Evolutionary conservation across 2,113 vertebrate species (phyloP), one percentile per base, ranked within the genome.

Genomic region (Dermatemys mawii): DNA sequence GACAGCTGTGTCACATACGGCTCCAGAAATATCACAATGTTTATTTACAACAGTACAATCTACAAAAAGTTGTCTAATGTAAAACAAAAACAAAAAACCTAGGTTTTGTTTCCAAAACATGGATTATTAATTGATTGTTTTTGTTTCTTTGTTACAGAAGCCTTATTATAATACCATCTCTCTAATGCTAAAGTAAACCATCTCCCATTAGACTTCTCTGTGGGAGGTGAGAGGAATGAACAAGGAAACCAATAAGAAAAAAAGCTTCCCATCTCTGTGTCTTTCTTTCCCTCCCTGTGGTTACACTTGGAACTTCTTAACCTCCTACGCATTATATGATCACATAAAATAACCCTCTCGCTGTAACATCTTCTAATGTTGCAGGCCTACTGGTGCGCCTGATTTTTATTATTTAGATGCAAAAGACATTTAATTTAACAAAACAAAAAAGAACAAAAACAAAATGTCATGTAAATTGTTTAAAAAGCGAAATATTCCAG

Each of bases 291-390:
- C 86, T 94, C 93, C 91, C 46, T 55, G 51, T 82, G 67, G 81
- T 87, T 90, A 38, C 94, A 67, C 88, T 78, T 49, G 84, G 87
- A 94, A 92, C 91, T 96, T 93, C 35, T 93, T 93, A 95, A 93
- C 90, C 90, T 95, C 94, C 78, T 50, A 2, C 80, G 81, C 91
- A 94, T 96, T 94, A 94, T 89, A 67, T 0, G n/a, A 82, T 84
- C 87, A 60, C 85, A 89, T 94, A 96, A 97, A 97, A 51, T 63
- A 96, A 81, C 84, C 83, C 78, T 88, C 90, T 75, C 41, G 46
- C 73, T 89, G 73, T 94, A 89, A 94, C 91, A 93, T 85, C 91
- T 96, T 70, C 49, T 85, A 95, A 94, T 93, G 81, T 82, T 96
- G 90, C 94, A 89, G 87, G 90, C 80, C 93, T 95, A 22, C 67